Conservation (phyloP, 53 echinoderm and acorn worm species). For the Mesocentrotus franciscanus region DNA sequence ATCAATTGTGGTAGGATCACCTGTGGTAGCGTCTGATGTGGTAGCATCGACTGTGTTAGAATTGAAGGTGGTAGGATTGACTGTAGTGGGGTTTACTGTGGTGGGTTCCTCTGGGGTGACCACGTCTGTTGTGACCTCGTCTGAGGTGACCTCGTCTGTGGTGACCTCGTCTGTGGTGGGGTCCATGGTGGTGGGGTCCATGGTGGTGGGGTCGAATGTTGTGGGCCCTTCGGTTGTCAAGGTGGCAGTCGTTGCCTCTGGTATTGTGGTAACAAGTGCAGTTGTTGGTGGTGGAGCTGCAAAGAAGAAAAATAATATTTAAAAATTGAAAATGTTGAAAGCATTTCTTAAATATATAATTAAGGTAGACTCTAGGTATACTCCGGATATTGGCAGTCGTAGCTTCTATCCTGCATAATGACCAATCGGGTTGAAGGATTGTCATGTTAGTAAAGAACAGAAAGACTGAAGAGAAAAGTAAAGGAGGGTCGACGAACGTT, state of each 20-base stretch:
- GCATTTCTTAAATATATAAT: too few species aligned
- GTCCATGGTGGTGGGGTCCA: not conserved
- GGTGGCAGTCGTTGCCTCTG: not conserved
- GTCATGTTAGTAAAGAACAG: too few species aligned
- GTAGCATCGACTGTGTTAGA: not conserved
- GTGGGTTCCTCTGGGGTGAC: not conserved
- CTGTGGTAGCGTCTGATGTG: not conserved
- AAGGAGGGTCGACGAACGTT: too few species aligned
- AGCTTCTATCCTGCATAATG: too few species aligned
- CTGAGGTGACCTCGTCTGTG: not conserved
- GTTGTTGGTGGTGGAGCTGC: not conserved
- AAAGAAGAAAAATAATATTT: not conserved
- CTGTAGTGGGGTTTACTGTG: constrained; percentile 3
- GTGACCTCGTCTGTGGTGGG: not conserved
- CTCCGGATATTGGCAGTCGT: too few species aligned
- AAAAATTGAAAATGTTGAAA: too few species aligned
- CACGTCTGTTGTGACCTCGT: not conserved
- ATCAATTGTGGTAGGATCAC: constrained; percentile 7
- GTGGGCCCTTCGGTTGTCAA: not conserved
- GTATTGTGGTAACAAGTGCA: not conserved
- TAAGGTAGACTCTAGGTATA: too few species aligned
- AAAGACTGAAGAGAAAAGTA: too few species aligned
- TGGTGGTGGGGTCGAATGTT: not conserved
- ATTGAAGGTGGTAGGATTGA: too few species aligned
- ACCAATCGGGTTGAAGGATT: too few species aligned